phyloP scores from a whole-genome alignment of 2,888 invertebrate genomes.

The Chymomyza procnemis region DNA sequence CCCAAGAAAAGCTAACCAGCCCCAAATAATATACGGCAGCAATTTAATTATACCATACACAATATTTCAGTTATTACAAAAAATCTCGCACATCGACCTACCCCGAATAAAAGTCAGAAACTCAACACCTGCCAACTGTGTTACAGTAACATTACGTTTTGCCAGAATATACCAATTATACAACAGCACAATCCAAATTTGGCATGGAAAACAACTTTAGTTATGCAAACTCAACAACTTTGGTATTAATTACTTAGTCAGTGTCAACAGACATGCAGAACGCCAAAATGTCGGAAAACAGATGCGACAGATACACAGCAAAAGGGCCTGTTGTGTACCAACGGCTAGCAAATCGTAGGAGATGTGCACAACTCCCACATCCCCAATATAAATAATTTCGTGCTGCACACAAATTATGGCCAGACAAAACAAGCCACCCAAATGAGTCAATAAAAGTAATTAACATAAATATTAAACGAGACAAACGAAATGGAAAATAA shows the following conservation, averaged over 20 bases:
- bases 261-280: slow-evolving; percentile 12
- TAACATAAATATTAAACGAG: slow-evolving; percentile 43
- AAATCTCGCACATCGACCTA: neutral
- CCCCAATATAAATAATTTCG: neutral
- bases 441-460: slow-evolving; percentile 38
- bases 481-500: slow-evolving; percentile 35
- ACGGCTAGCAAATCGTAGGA: too few relatives aligned
- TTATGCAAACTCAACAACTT: slow-evolving; percentile 22
- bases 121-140: neutral
- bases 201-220: neutral
- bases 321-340: too few relatives aligned
- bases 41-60: neutral
- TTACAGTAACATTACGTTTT: slow-evolving; percentile 21
- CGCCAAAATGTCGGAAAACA: slow-evolving; percentile 18
- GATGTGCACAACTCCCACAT: neutral
- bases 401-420: neutral
- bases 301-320: slow-evolving; percentile 5
- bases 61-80: neutral
- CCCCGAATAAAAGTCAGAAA: neutral
- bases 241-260: slow-evolving; percentile 53
- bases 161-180: slow-evolving; percentile 18
- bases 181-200: neutral
- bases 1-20: too few relatives aligned
- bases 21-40: neutral
- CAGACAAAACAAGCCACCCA: neutral